Percentiles rank a stretch among this genome's conserved stretches.
Conservation (phyloP, 1,140 invertebrate species). For the Apis cerana region DNA sequence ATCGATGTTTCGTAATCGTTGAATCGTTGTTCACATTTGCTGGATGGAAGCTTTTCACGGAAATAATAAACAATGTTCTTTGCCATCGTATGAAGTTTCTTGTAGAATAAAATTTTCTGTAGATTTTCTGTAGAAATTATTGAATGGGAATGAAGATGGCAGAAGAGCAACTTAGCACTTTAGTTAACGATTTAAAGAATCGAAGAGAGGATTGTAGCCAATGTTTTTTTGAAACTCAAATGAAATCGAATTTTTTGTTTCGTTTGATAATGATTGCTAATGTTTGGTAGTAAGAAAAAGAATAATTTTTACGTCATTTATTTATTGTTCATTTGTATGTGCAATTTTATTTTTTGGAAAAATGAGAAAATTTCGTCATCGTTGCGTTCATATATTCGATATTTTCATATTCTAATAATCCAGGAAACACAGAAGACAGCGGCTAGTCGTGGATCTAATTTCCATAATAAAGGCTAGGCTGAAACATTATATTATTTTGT, state of each 20-base stretch:
- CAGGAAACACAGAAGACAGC: neutral
- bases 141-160: too few relatives aligned
- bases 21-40: too few relatives aligned
- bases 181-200: slow-evolving; percentile 28
- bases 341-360: neutral
- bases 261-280: slow-evolving; percentile 63
- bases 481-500: neutral
- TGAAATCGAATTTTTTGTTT: slow-evolving; percentile 72
- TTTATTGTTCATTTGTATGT: too few relatives aligned
- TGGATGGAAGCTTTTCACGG: too few relatives aligned
- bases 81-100: too few relatives aligned
- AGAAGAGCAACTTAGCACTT: neutral
- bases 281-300: slow-evolving; percentile 7
- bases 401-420: neutral
- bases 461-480: neutral
- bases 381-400: neutral
- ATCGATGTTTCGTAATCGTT: too few relatives aligned
- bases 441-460: neutral
- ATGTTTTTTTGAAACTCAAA: slow-evolving; percentile 37
- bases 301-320: neutral
- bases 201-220: slow-evolving; percentile 31
- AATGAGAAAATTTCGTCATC: neutral
- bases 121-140: too few relatives aligned
- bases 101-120: too few relatives aligned
- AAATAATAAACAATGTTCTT: too few relatives aligned